phyloP scores from a whole-genome alignment of 2,113 vertebrate genomes.

The Mohoua ochrocephala region DNA sequence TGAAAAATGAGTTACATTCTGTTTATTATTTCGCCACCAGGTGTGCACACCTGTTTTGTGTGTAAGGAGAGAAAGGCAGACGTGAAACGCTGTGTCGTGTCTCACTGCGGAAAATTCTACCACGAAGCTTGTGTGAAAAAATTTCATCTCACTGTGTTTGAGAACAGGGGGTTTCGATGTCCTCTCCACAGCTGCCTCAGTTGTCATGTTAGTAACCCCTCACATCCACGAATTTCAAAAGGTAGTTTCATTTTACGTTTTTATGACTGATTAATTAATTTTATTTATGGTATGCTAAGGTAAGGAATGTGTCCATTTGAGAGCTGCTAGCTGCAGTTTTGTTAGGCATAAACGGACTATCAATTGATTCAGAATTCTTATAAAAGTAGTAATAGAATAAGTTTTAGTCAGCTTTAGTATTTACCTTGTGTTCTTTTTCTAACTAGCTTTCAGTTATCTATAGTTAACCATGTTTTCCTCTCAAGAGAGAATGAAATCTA shows the following conservation, averaged over 20 bases:
- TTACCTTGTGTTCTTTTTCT: background rate
- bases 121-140: slow-evolving; percentile 88
- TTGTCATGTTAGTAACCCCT: slow-evolving; percentile 84
- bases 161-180: slow-evolving; percentile 92
- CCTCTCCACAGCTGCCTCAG: slow-evolving; percentile 91
- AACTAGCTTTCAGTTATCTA: background rate
- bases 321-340: background rate
- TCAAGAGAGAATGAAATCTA: background rate
- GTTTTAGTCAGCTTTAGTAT: background rate
- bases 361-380: background rate
- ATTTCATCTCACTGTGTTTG: slow-evolving; percentile 84
- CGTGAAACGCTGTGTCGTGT: slow-evolving; percentile 86
- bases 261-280: background rate
- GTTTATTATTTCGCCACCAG: slow-evolving; percentile 59
- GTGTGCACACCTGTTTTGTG: slow-evolving; percentile 86
- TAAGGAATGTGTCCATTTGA: background rate
- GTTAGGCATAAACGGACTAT: background rate
- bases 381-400: background rate
- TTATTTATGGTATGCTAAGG: background rate
- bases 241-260: slow-evolving; percentile 68
- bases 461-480: background rate
- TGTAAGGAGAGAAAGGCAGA: slow-evolving; percentile 86
- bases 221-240: slow-evolving; percentile 83
- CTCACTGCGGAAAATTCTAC: slow-evolving; percentile 94
- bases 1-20: background rate